A percentile compares a stretch with the other conserved stretches of the same genome.
Evolutionary conservation across 2,797 vertebrate genomes (phyloP).

Genomic region (Myotis myotis): DNA sequence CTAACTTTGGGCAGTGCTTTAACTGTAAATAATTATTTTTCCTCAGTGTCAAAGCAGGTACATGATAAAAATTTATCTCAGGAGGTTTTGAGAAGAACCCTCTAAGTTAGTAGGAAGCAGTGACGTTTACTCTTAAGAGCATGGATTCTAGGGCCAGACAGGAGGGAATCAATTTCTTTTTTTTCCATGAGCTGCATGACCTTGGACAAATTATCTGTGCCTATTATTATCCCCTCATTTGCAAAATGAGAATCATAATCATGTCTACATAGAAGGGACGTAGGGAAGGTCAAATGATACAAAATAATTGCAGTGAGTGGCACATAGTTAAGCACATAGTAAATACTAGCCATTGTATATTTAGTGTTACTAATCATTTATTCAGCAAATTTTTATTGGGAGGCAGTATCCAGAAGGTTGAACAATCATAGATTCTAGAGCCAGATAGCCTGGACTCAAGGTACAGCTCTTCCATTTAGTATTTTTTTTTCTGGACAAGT

Average conservation of each 20-base stretch:
- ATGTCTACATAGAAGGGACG: not conserved
- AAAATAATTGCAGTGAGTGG: not conserved
- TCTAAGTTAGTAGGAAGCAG: not conserved
- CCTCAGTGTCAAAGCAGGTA: not conserved
- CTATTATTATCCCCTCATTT: constrained; percentile 38
- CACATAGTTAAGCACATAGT: not conserved
- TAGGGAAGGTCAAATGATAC: not conserved
- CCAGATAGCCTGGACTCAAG: not conserved
- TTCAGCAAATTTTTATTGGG: constrained; percentile 3
- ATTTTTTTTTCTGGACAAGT: not conserved
- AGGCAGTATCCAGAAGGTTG: not conserved
- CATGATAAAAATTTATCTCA: not conserved
- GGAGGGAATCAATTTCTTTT: not conserved
- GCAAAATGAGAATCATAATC: constrained; percentile 28
- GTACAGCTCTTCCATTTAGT: not conserved
- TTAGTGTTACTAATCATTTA: not conserved
- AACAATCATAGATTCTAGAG: constrained; percentile 7
- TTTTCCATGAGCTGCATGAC: not conserved
- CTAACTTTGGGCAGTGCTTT: not conserved
- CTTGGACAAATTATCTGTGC: not conserved
- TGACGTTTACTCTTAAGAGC: not conserved
- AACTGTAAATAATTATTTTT: constrained; percentile 13
- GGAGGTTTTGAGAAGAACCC: not conserved
- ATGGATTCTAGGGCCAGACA: not conserved
- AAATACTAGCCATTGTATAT: not conserved